phyloP scores from a whole-genome alignment of 2,113 vertebrate species.

The Uria aalge region DNA sequence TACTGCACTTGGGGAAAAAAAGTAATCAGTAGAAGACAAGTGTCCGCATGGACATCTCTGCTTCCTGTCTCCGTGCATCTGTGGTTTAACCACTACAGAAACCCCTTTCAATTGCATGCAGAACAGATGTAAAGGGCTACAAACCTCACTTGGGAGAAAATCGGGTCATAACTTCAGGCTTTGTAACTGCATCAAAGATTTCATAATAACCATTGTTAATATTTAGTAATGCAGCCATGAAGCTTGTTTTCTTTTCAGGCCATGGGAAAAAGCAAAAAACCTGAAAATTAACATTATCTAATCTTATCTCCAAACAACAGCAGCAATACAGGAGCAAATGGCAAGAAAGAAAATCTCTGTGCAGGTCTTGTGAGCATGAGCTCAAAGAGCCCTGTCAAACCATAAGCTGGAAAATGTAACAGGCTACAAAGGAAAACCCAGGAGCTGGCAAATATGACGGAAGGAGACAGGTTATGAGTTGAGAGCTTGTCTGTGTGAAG shows the following conservation, averaged over 20 bases:
- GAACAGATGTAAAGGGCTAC: background rate
- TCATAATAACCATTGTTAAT: background rate
- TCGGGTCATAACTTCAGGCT: background rate
- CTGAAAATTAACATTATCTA: background rate
- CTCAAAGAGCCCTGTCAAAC: background rate
- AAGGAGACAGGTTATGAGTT: background rate
- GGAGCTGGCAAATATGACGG: background rate
- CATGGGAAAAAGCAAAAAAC: background rate
- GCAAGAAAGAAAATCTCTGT: background rate
- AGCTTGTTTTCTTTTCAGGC: background rate
- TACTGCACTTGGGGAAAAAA: rapidly evolving
- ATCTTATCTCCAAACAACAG: background rate
- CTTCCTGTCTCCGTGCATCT: background rate
- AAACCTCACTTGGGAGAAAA: background rate
- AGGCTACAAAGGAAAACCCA: background rate
- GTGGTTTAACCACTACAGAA: background rate
- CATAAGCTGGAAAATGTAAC: background rate
- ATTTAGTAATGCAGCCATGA: background rate
- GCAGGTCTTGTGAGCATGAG: background rate
- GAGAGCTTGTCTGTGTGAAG: background rate
- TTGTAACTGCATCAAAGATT: background rate
- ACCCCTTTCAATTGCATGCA: background rate
- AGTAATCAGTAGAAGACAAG: too few species aligned
- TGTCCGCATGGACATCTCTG: background rate
- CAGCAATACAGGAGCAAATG: background rate